These are phyloP conservation scores for Rhopilema esculentum DNA, from an alignment of 30 jellyfish, hydroid and myxozoan species.

Conservation along the genomic window DNA sequence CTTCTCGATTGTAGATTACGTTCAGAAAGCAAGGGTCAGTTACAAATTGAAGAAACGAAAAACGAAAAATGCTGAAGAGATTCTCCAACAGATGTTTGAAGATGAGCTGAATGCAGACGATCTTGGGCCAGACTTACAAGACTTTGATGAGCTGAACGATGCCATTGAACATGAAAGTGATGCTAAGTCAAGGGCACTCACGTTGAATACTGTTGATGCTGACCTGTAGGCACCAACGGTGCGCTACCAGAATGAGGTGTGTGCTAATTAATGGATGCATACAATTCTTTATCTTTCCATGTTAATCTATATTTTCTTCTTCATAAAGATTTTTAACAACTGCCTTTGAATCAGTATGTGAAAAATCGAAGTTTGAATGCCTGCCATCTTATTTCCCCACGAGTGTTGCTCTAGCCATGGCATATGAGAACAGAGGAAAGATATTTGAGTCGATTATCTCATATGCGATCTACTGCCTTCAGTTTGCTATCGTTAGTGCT, in stretches of 20 bases:
- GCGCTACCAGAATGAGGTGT: neutral
- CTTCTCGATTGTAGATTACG: slow-evolving; percentile 75
- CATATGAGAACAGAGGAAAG: no score
- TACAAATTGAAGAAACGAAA: slow-evolving; percentile 76
- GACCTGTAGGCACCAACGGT: neutral
- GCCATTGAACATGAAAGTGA: slow-evolving; percentile 62
- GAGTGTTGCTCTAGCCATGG: no score
- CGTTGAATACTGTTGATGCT: slow-evolving; percentile 76
- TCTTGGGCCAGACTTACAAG: slow-evolving; percentile 81
- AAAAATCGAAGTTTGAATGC: no score
- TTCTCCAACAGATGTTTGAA: slow-evolving; percentile 97
- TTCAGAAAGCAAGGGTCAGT: slow-evolving; percentile 73
- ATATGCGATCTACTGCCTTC: no score
- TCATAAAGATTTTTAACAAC: no score
- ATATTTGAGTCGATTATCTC: no score
- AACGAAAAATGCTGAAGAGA: slow-evolving; percentile 92
- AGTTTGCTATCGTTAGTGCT: no score
- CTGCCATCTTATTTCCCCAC: no score
- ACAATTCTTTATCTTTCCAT: no score
- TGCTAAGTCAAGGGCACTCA: slow-evolving; percentile 43
- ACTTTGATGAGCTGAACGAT: slow-evolving; percentile 83
- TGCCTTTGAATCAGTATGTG: no score
- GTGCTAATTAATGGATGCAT: no score
- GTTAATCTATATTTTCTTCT: no score
- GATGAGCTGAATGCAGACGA: slow-evolving; percentile 96